Evolutionary conservation across 1,140 invertebrate genomes (phyloP).

Genomic region (Penaeus indicus): DNA sequence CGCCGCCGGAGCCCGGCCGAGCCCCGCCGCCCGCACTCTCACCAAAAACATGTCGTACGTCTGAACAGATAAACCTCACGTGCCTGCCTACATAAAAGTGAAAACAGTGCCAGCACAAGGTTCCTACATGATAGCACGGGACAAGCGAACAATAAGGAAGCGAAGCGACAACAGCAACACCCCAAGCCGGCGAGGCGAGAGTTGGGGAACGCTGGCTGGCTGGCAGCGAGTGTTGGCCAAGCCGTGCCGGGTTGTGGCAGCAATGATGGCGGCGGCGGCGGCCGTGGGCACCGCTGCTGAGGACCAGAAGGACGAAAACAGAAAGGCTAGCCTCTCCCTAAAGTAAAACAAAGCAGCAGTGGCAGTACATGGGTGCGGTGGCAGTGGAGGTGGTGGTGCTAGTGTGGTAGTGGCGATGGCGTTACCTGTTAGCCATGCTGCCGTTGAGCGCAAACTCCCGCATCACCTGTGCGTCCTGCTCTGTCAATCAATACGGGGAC

Average conservation of each 20-base stretch:
- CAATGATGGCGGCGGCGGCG: constrained; percentile 18
- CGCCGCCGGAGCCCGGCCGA: too few relatives aligned
- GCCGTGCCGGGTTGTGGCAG: not conserved
- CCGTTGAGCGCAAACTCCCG: constrained; percentile 62
- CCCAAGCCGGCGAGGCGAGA: constrained; percentile 41
- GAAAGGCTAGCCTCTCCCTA: constrained; percentile 36
- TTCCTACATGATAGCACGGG: constrained; percentile 23
- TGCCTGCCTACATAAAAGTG: too few relatives aligned
- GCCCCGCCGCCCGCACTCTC: too few relatives aligned
- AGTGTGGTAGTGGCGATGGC: constrained; percentile 44
- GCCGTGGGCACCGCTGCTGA: constrained; percentile 34
- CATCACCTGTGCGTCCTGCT: constrained; percentile 57
- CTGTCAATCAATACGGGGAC: constrained; percentile 58
- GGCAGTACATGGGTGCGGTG: constrained; percentile 48
- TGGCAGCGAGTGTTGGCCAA: constrained; percentile 34
- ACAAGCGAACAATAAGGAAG: constrained; percentile 27
- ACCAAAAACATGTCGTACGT: too few relatives aligned
- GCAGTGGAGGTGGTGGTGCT: constrained; percentile 49
- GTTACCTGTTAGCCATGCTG: constrained; percentile 62
- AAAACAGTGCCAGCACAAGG: constrained; percentile 1
- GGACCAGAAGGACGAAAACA: constrained; percentile 34
- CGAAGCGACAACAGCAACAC: constrained; percentile 33
- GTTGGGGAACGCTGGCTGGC: constrained; percentile 12
- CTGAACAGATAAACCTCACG: too few relatives aligned
- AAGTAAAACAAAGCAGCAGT: constrained; percentile 40